Evolutionary conservation across 2,113 vertebrate genomes (phyloP), one percentile per base, ranked within the genome.

Genomic region (Corythornis cristatus): DNA sequence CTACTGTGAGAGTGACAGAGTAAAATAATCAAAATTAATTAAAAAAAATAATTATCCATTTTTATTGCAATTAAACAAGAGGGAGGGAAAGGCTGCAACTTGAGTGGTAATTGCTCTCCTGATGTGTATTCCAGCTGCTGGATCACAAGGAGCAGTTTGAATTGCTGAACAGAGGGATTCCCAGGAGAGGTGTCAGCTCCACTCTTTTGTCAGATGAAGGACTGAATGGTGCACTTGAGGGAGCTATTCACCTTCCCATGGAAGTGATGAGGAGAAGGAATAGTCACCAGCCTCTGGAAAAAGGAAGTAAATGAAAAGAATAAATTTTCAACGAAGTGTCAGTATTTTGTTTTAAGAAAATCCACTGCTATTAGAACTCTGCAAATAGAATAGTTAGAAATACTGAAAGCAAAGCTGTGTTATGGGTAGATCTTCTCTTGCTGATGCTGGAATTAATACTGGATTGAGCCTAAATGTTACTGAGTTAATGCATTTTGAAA

Each of bases 151-250:
- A 83, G 29, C 35, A 50, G 31, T 65, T 11, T 54, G 66, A 68
- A 65, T 33, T 70, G 54, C 66, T 50, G 84, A 93, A 84, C 40
- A 51, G 53, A 67, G 31, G 8, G 42, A 37, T 85, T 89, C 35
- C 75, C 45, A 57, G 61, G 58, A 35, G 57, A 75, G 40, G 9
- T 29, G 46, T 56, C 79, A 71, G 40, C 43, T 88, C 15, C 70
- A 2, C 23, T 80, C 26, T 58, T 83, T 83, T 35, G 21, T 46
- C 35, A 68, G 86, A 20, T 70, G 25, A 88, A 28, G 65, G 78
- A 72, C 48, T 51, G 25, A 65, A 61, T 84, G 77, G 62, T 43
- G 74, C 95, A 93, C 95, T 93, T 95, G 90, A 82, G 83, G 95
- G 95, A 95, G 90, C 90, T 96, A 25, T 94, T 96, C 62, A 46